A percentile compares a stretch with the other conserved stretches of the same genome.
These are phyloP conservation scores for Drosophila takahashii DNA, from an alignment of 1,140 invertebrate genomes.

Conservation along the genomic window DNA sequence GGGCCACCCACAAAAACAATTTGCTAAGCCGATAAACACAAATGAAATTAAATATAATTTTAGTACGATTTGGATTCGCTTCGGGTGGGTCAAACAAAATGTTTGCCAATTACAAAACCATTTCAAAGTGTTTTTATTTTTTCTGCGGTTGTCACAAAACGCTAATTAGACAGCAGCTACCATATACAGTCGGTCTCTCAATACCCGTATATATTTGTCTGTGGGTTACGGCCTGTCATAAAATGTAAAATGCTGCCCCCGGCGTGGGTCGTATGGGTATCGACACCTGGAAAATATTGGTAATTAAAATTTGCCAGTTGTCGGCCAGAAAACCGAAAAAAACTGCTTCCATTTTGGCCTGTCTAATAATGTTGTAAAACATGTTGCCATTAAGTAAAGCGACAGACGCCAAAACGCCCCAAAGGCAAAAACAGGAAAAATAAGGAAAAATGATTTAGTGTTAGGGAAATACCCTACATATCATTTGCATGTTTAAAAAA, in stretches of 20 bases:
- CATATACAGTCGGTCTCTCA: slow-evolving; percentile 33
- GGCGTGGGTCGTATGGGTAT: slow-evolving; percentile 63
- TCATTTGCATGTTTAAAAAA: slow-evolving; percentile 6
- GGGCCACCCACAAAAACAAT: slow-evolving; percentile 41
- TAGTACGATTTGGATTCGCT: slow-evolving; percentile 12
- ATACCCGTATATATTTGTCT: slow-evolving; percentile 22
- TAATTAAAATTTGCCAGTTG: slow-evolving; percentile 76
- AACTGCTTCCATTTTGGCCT: slow-evolving; percentile 38
- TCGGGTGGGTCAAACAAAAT: slow-evolving; percentile 45
- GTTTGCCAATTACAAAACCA: slow-evolving; percentile 72
- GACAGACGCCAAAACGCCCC: slow-evolving; percentile 63
- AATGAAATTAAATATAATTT: slow-evolving; percentile 67
- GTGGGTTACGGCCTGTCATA: slow-evolving; percentile 64
- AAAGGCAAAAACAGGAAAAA: slow-evolving; percentile 39
- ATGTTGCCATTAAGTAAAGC: slow-evolving; percentile 72
- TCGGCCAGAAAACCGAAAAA: slow-evolving; percentile 18
- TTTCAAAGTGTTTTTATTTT: slow-evolving; percentile 60
- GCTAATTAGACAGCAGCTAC: slow-evolving; percentile 73
- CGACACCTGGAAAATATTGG: slow-evolving; percentile 79
- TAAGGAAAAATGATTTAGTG: slow-evolving; percentile 1
- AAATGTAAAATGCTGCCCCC: slow-evolving; percentile 64
- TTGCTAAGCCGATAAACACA: slow-evolving; percentile 67
- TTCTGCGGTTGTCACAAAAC: slow-evolving; percentile 58
- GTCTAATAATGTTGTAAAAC: slow-evolving; percentile 82
- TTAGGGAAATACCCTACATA: slow-evolving; percentile 32